Percentiles rank a stretch among this genome's conserved stretches.
Conservation (phyloP, 2,888 invertebrate species). For the Thalpophila matura region DNA sequence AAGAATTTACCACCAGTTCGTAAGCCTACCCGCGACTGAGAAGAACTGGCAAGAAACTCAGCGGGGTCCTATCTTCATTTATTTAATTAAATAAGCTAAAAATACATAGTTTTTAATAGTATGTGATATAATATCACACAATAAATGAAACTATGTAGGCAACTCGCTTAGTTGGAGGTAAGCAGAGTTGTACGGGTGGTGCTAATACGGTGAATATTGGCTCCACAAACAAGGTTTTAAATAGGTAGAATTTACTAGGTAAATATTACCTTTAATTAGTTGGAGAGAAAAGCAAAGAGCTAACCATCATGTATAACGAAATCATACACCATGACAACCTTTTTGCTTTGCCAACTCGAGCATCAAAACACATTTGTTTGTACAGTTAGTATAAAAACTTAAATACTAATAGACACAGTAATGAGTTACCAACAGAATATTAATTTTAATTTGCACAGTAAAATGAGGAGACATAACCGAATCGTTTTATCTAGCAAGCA, state of each 20-base stretch:
- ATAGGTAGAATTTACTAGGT: not conserved
- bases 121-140: not conserved
- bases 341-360: constrained; percentile 28
- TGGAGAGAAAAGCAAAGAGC: constrained; percentile 9
- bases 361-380: constrained; percentile 25
- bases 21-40: constrained; percentile 52
- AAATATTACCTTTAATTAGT: not conserved
- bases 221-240: not conserved
- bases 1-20: constrained; percentile 47
- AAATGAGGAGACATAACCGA: constrained; percentile 1
- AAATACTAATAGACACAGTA: constrained; percentile 1
- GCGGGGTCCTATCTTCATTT: constrained; percentile 34
- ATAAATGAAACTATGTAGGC: constrained; percentile 1
- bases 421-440: constrained; percentile 10
- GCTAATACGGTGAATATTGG: not conserved
- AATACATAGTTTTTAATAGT: constrained; percentile 3
- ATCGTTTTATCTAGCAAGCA: not conserved
- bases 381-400: constrained; percentile 27
- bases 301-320: constrained; percentile 28
- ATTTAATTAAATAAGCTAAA: not conserved
- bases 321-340: constrained; percentile 27
- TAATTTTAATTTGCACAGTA: not conserved
- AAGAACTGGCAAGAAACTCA: constrained; percentile 61
- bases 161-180: not conserved
- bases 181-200: constrained; percentile 1